A percentile compares a stretch with the other conserved stretches of the same genome.
Conservation (phyloP, 2,888 invertebrate genomes). For the Ephialtes manifestator region DNA sequence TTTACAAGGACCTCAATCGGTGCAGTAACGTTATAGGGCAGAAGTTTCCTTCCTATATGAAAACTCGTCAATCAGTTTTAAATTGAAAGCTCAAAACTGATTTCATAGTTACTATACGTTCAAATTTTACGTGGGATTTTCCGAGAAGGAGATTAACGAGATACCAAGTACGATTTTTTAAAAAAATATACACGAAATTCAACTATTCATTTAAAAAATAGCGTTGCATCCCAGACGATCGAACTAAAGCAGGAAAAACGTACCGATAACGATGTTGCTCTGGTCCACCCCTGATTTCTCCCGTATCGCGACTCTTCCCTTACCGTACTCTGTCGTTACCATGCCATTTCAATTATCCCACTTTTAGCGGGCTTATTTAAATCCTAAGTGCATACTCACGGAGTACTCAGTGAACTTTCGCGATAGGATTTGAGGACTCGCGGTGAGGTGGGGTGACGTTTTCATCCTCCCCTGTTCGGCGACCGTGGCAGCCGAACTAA, state of each 20-base stretch:
- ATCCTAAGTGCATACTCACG: slow-evolving; percentile 81
- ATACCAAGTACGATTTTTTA: too few species aligned
- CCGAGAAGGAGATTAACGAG: too few species aligned
- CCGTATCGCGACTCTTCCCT: slow-evolving; percentile 7
- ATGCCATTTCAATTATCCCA: slow-evolving; percentile 82
- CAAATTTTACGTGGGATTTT: too few species aligned
- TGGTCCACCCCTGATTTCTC: neutral
- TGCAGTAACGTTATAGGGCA: too few species aligned
- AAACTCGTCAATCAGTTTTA: too few species aligned
- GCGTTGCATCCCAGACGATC: slow-evolving; percentile 12
- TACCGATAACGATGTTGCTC: neutral
- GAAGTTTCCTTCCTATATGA: too few species aligned
- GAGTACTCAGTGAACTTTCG: slow-evolving; percentile 59
- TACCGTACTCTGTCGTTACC: slow-evolving; percentile 30
- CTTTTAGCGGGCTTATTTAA: slow-evolving; percentile 82
- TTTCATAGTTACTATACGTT: too few species aligned
- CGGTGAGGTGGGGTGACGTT: slow-evolving; percentile 35
- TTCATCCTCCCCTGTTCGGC: slow-evolving; percentile 34
- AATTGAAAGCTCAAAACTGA: too few species aligned
- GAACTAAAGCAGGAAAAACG: neutral
- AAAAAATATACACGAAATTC: neutral
- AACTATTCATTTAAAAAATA: slow-evolving; percentile 17
- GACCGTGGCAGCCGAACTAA: slow-evolving; percentile 10
- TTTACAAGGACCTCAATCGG: too few species aligned
- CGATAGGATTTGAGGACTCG: slow-evolving; percentile 53